A percentile compares a stretch with the other conserved stretches of the same genome.
Conservation (phyloP, 2,113 vertebrate species). For the Hippocampus zosterae region DNA sequence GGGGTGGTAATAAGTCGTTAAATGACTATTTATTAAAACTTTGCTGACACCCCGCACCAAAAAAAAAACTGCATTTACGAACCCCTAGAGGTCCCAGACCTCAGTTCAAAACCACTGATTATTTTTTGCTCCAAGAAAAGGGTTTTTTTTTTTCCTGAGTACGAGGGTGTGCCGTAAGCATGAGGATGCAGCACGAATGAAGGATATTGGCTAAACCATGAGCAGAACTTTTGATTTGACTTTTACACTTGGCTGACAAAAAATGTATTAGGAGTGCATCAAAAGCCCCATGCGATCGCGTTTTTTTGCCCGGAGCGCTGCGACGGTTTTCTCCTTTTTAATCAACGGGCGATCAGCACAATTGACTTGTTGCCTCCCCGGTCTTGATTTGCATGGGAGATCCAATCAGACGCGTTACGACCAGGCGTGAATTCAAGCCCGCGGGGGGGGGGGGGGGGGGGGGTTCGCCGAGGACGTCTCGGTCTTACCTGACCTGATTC, state of each 20-base stretch:
- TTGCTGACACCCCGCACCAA: not conserved
- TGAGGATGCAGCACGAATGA: not conserved
- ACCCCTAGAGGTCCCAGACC: not conserved
- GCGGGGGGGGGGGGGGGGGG: too few relatives aligned
- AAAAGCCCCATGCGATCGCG: not conserved
- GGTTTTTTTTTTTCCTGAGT: not conserved
- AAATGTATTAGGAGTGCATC: conserved; percentile 1
- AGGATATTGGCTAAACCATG: too few relatives aligned
- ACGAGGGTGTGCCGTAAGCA: not conserved
- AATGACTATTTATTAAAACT: not conserved
- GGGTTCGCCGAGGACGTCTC: too few relatives aligned
- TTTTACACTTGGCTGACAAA: conserved; percentile 1
- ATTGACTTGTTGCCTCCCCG: conserved; percentile 1
- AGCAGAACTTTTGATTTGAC: not conserved
- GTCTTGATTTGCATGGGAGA: conserved; percentile 4
- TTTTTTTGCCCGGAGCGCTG: not conserved
- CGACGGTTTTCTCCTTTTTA: conserved; percentile 3
- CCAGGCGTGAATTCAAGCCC: not conserved
- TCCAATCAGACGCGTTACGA: conserved; percentile 1
- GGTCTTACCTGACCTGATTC: not conserved
- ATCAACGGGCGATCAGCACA: conserved; percentile 3
- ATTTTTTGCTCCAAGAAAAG: not conserved
- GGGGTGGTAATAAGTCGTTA: too few relatives aligned
- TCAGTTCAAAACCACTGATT: not conserved
- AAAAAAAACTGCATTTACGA: too few relatives aligned